A percentile compares a stretch with the other conserved stretches of the same genome.
Evolutionary conservation across 2,113 vertebrate genomes (phyloP).

Genomic region (Lophius piscatorius): DNA sequence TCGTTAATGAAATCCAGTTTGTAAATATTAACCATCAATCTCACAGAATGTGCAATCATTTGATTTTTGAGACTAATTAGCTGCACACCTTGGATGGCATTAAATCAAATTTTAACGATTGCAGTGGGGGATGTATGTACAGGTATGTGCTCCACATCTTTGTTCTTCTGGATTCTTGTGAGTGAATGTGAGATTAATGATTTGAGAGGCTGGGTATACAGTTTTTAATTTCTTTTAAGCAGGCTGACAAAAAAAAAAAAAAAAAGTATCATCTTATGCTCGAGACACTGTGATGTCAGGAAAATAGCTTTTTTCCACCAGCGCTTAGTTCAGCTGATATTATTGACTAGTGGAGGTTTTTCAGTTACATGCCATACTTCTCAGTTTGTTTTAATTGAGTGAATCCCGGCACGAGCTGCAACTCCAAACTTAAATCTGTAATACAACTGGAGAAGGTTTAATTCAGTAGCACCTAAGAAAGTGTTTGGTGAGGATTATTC

Average conservation of each 20-base stretch:
- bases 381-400: conserved; percentile 4
- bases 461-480: conserved; percentile 24
- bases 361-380: not conserved
- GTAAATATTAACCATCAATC: conserved; percentile 17
- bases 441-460: conserved; percentile 18
- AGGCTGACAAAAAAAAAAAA: too few relatives aligned
- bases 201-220: not conserved
- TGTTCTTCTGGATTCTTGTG: conserved; percentile 1
- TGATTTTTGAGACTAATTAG: conserved; percentile 17
- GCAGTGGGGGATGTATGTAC: not conserved
- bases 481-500: conserved; percentile 39
- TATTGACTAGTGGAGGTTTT: not conserved
- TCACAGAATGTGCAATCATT: conserved; percentile 7
- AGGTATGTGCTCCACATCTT: too few relatives aligned
- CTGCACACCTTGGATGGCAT: conserved; percentile 8
- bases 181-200: conserved; percentile 6
- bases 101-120: conserved; percentile 42
- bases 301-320: too few relatives aligned
- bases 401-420: conserved; percentile 4
- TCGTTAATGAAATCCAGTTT: too few relatives aligned
- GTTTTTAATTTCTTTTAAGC: too few relatives aligned
- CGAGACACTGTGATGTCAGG: too few relatives aligned
- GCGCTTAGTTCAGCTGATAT: not conserved
- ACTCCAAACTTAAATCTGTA: conserved; percentile 4
- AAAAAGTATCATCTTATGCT: too few relatives aligned